Evolutionary conservation across 2,113 vertebrate genomes (phyloP).

Genomic region (Helogale parvula): DNA sequence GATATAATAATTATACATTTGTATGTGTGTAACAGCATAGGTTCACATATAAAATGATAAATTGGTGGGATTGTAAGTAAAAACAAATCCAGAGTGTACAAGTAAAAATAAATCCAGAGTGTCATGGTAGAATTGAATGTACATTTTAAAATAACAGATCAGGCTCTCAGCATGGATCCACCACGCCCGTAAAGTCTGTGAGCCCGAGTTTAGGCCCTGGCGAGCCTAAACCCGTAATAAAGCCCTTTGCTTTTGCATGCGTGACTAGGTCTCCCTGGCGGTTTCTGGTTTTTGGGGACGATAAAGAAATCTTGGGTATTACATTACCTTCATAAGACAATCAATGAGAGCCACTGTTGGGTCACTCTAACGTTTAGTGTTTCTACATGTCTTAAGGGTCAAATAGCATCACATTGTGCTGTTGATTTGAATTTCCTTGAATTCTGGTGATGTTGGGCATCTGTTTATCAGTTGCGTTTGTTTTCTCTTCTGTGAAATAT

Average conservation of each 20-base stretch:
- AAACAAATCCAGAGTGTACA: not conserved
- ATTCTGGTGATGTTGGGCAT: not conserved
- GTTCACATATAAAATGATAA: not conserved
- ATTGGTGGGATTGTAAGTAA: not conserved
- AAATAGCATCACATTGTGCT: not conserved
- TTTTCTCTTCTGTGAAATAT: not conserved
- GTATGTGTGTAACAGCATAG: not conserved
- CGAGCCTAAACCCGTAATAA: no score
- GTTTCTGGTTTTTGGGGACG: no score
- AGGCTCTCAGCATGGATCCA: no score
- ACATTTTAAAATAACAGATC: not conserved
- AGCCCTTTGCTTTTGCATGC: no score
- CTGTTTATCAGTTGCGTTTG: not conserved
- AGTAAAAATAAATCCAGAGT: not conserved
- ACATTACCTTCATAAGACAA: not conserved
- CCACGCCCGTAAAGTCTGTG: no score
- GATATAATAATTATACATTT: not conserved
- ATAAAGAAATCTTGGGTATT: no score
- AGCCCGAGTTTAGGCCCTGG: no score
- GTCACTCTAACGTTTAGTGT: not conserved
- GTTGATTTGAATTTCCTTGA: not conserved
- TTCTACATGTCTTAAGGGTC: not conserved
- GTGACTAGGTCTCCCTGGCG: no score
- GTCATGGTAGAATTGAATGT: not conserved
- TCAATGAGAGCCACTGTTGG: not conserved